Conservation (phyloP, 2,888 invertebrate genomes). For the Mythimna impura region DNA sequence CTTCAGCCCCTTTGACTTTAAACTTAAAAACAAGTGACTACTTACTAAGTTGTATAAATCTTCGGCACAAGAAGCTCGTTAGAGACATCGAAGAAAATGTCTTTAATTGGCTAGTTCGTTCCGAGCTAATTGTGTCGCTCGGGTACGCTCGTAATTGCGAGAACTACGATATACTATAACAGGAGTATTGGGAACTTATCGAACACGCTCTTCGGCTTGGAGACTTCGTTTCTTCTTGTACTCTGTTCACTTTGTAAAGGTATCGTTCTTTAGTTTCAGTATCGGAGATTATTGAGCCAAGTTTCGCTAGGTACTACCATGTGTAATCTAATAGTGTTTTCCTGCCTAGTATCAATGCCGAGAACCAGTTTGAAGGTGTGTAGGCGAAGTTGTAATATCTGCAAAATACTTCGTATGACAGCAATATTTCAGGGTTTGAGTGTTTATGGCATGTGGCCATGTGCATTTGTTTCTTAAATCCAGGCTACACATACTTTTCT, state of each 20-base stretch:
- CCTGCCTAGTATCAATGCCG: too few relatives aligned
- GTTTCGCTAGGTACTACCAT: too few relatives aligned
- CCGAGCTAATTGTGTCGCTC: constrained; percentile 54
- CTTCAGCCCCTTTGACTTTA: neutral
- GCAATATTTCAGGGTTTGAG: too few relatives aligned
- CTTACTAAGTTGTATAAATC: constrained; percentile 44
- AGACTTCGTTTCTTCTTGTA: neutral
- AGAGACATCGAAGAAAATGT: constrained; percentile 46
- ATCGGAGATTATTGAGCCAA: neutral
- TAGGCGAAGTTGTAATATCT: too few relatives aligned
- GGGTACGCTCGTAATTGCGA: constrained; percentile 45
- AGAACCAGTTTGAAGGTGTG: too few relatives aligned
- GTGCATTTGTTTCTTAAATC: too few relatives aligned
- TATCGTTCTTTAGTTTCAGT: neutral
- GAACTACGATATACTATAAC: constrained; percentile 32
- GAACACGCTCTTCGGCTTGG: constrained; percentile 11
- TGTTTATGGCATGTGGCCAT: too few relatives aligned
- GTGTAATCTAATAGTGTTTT: too few relatives aligned
- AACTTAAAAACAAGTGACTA: constrained; percentile 42
- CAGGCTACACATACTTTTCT: too few relatives aligned
- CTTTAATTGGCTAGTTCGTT: constrained; percentile 60
- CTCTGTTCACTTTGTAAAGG: neutral
- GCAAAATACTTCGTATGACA: too few relatives aligned
- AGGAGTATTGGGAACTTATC: constrained; percentile 39
- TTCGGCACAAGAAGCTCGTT: constrained; percentile 42